A percentile compares a stretch with the other conserved stretches of the same genome.
Conservation (phyloP, 1,140 invertebrate genomes). For the Arion vulgaris region DNA sequence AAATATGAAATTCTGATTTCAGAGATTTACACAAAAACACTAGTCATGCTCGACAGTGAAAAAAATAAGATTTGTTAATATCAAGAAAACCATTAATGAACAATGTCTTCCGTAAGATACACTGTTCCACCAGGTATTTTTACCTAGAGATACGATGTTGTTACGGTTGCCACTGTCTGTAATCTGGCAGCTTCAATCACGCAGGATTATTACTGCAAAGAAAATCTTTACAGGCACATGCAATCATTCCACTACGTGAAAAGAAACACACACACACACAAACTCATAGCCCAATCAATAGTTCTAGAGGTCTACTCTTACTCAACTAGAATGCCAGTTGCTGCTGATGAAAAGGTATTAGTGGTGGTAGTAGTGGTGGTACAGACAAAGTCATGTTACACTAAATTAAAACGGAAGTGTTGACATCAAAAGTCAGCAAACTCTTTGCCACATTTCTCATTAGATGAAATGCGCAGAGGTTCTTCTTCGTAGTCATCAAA, state of each 20-base stretch:
- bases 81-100: too few relatives aligned
- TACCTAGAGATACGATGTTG: too few relatives aligned
- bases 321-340: not conserved
- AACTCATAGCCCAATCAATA: not conserved
- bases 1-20: too few relatives aligned
- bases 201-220: not conserved
- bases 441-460: constrained; percentile 74
- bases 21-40: too few relatives aligned
- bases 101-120: too few relatives aligned
- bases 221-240: too few relatives aligned
- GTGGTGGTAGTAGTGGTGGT: not conserved
- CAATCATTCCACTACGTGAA: too few relatives aligned
- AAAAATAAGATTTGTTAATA: too few relatives aligned
- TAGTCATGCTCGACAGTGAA: too few relatives aligned
- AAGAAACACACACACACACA: too few relatives aligned
- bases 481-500: constrained; percentile 78
- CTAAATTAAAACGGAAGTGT: not conserved
- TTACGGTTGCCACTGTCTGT: not conserved
- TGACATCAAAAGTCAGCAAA: constrained; percentile 76
- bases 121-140: too few relatives aligned
- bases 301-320: not conserved
- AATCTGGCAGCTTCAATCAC: not conserved
- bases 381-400: not conserved
- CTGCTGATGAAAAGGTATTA: constrained; percentile 10
- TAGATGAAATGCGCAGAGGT: constrained; percentile 71